Base-by-base conservation (phyloP, 1,140 invertebrate genomes). In the Hyphantria cunea region DNA sequence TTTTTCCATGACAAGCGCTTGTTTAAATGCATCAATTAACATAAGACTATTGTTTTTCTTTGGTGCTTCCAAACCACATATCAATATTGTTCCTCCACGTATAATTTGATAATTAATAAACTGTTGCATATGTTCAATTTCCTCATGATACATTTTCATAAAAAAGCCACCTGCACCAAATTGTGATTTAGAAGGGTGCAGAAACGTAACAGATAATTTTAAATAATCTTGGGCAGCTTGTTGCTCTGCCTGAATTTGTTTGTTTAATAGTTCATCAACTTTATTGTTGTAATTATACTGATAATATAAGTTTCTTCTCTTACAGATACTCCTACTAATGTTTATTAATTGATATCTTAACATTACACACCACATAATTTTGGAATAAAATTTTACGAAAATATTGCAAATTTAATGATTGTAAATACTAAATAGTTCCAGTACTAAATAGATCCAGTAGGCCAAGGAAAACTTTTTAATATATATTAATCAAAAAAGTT, bases 61-160 rank as follows among this genome's bases (percentile, higher is more conserved):
- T 51, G 62, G 69, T 56, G 49, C 25, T 39, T 71, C 54, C 2
- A 75, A 12, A 25, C 51, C 61, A 11, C 33, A 55, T 54, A 78
- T 68, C 10, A 50, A 12, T 8, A 66, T 62, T 0, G 25, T 64
- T 4, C 73, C 73, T 37, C 76, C 76, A 49, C 76, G 63, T 8
- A 66, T 60, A 44, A 75, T 41, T 31, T 78, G 76, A 59, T 78
- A 78, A 10, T 73, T 60, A 13, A 78, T 75, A 7, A 78, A 68
- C 32, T 66, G 52, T 50, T 70, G 51, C 70, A 75, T 75, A 39
- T 78, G 76, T 15, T 66, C 48, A 4, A 78, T 6, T 64, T 78
- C 76, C 47, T 78, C 76, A 14, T 71, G 12, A 50, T 75, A 78
- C 76, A 78, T 78, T 59, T 65, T 78, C 68, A 78, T 75, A 39